These are phyloP conservation scores for Rhagoletis zephyria DNA, from an alignment of 1,140 invertebrate genomes.

Conservation along the genomic window DNA sequence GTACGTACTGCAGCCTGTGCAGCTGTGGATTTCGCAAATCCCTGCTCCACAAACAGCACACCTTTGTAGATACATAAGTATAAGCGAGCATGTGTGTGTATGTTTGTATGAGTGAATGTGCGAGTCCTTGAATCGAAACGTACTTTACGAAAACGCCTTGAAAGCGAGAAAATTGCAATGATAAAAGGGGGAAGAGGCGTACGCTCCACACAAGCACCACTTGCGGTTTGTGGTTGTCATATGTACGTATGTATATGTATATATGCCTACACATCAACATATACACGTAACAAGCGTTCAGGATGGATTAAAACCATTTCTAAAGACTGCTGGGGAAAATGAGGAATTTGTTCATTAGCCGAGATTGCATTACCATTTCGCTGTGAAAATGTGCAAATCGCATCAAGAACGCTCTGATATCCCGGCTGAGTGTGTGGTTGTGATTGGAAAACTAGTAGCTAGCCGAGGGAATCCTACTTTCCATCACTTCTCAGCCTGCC, in stretches of 20 bases:
- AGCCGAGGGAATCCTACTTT: too few species aligned
- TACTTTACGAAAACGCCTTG: neutral
- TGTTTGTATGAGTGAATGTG: neutral
- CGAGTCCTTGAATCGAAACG: neutral
- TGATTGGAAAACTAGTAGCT: too few species aligned
- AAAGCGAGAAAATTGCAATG: neutral
- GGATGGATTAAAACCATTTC: neutral
- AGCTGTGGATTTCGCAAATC: too few species aligned
- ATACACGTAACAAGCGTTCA: neutral
- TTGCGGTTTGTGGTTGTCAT: neutral
- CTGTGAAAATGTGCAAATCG: constrained; percentile 30
- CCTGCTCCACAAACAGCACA: too few species aligned
- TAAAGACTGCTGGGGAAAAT: neutral
- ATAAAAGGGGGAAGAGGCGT: too few species aligned
- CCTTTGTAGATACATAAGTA: too few species aligned
- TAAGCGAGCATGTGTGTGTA: neutral
- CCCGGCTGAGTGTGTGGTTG: neutral
- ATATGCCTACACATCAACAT: neutral
- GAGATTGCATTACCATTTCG: constrained; percentile 32
- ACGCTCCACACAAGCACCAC: too few species aligned
- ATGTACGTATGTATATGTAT: neutral
- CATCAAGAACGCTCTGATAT: neutral
- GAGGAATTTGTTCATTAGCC: constrained; percentile 15
- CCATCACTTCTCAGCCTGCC: neutral
- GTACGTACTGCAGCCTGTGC: too few species aligned